phyloP scores from a whole-genome alignment of 2,113 vertebrate genomes.

The Todiramphus saurophagus region DNA sequence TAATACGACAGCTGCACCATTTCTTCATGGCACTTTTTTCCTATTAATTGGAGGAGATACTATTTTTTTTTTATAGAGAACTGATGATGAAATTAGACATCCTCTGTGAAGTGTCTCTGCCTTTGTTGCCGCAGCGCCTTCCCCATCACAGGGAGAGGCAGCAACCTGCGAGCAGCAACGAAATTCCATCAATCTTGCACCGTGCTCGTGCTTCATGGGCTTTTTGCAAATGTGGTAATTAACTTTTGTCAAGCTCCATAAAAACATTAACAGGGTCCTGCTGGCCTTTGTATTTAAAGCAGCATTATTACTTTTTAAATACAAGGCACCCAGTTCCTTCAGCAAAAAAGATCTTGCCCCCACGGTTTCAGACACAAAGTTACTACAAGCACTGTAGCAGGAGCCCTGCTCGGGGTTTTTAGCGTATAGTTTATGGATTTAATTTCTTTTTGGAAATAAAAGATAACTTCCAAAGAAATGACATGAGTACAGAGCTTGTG shows the following conservation, averaged over 20 bases:
- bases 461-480: constrained; percentile 75
- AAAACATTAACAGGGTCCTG: constrained; percentile 67
- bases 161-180: background rate
- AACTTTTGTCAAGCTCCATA: constrained; percentile 71
- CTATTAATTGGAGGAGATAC: constrained; percentile 6
- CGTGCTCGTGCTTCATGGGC: background rate
- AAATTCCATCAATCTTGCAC: constrained; percentile 44
- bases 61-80: background rate
- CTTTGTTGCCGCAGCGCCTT: background rate
- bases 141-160: background rate
- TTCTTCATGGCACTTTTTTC: background rate
- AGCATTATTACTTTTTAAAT: constrained; percentile 65
- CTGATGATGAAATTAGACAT: background rate
- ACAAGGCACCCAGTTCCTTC: constrained; percentile 24
- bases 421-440: constrained; percentile 68
- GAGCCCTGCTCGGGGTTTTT: constrained; percentile 22
- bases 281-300: constrained; percentile 52
- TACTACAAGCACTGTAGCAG: background rate
- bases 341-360: background rate
- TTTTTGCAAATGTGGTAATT: constrained; percentile 69
- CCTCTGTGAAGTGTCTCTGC: background rate
- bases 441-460: constrained; percentile 77
- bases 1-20: background rate
- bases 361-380: constrained; percentile 15
- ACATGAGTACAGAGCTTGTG: constrained; percentile 70